phyloP scores from a whole-genome alignment of 37 sponge, comb jelly and placozoan species.

The Aphrocallistes beatrix region DNA sequence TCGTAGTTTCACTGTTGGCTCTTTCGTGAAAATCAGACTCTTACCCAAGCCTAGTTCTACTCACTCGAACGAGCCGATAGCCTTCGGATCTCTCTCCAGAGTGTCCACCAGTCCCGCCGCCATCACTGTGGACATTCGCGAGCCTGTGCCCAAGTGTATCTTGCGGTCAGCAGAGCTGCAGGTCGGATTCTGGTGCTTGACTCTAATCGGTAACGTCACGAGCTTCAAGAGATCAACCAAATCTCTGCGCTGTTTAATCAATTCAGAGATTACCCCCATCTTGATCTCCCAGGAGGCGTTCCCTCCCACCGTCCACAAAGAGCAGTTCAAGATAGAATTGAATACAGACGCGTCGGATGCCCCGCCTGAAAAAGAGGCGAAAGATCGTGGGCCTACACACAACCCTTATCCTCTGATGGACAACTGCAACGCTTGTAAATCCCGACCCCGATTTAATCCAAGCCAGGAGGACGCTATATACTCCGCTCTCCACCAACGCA shows the following conservation, averaged over 20 bases:
- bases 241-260: conserved; percentile 14
- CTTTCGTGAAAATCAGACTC: conserved; percentile 29
- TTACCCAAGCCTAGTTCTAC: conserved; percentile 5
- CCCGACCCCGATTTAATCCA: conserved; percentile 18
- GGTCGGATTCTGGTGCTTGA: conserved; percentile 46
- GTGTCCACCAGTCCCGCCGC: conserved; percentile 29
- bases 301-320: not conserved
- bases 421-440: not conserved
- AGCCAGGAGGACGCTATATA: conserved; percentile 43
- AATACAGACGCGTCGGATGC: too few relatives aligned
- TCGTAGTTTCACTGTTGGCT: conserved; percentile 20
- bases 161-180: not conserved
- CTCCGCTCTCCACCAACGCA: conserved; percentile 27
- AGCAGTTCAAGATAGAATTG: too few relatives aligned
- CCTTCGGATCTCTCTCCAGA: conserved; percentile 30
- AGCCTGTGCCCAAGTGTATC: conserved; percentile 40
- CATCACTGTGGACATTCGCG: conserved; percentile 25
- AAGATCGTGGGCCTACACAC: not conserved
- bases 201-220: conserved; percentile 43
- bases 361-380: too few relatives aligned
- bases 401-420: not conserved
- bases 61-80: not conserved
- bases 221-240: conserved; percentile 31
- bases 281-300: not conserved
- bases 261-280: not conserved